These are phyloP conservation scores for Nestor notabilis DNA, from an alignment of 2,113 vertebrate species.

Conservation along the genomic window DNA sequence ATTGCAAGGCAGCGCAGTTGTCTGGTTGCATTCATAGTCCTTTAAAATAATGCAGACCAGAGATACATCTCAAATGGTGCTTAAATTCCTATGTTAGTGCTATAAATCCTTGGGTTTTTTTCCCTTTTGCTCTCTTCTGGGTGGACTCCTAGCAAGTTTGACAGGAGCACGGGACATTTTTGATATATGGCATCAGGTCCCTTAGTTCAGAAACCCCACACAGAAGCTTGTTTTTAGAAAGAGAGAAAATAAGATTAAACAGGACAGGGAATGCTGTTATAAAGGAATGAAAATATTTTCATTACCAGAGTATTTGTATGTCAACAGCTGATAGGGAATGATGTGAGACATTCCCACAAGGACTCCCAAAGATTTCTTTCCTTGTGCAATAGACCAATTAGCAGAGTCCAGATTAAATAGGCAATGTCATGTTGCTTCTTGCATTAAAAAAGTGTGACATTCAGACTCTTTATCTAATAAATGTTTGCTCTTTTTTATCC, in stretches of 20 bases:
- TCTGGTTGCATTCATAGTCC: background rate
- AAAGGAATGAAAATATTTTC: conserved; percentile 93
- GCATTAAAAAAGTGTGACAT: conserved; percentile 25
- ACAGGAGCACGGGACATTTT: background rate
- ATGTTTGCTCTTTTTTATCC: conserved; percentile 23
- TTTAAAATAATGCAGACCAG: background rate
- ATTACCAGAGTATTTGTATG: conserved; percentile 84
- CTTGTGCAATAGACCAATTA: conserved; percentile 47
- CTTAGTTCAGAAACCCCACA: conserved; percentile 67
- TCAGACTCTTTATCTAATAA: background rate
- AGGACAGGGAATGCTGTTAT: conserved; percentile 81
- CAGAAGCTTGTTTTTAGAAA: conserved; percentile 86
- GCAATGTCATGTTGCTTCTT: conserved; percentile 36
- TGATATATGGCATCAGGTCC: background rate
- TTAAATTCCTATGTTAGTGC: background rate
- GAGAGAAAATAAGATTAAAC: conserved; percentile 80
- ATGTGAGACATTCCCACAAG: conserved; percentile 82
- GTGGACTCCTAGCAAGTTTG: background rate
- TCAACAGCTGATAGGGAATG: conserved; percentile 86
- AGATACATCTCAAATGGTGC: background rate
- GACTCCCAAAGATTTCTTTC: conserved; percentile 50
- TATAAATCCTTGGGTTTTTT: background rate
- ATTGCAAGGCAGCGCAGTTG: background rate
- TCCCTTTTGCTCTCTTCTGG: background rate
- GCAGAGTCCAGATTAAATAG: conserved; percentile 48